Conservation (phyloP, 1,140 invertebrate genomes). For the Coenobita brevimanus region DNA sequence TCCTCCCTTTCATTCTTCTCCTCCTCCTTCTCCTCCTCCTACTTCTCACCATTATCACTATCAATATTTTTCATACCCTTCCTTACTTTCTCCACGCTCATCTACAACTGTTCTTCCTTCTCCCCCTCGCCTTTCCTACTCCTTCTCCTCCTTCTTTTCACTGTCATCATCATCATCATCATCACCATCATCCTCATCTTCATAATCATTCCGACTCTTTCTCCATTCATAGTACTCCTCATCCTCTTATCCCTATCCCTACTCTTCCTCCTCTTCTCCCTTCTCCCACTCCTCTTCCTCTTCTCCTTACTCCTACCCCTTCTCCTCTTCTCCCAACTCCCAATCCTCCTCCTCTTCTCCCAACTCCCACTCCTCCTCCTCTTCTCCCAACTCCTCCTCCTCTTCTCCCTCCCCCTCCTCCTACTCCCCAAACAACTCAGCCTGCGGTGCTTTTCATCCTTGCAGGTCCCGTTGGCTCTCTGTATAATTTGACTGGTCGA, state of each 20-base stretch:
- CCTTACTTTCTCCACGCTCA: too few species aligned
- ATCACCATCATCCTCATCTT: neutral
- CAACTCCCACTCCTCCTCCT: too few species aligned
- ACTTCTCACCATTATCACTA: too few species aligned
- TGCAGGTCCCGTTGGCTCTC: neutral
- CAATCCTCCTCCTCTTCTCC: neutral
- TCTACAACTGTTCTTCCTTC: too few species aligned
- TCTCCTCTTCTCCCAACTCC: neutral
- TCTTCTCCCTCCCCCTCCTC: neutral
- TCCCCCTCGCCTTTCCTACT: neutral
- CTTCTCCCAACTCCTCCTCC: neutral
- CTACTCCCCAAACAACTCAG: neutral
- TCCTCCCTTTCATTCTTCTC: neutral
- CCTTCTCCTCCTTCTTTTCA: neutral
- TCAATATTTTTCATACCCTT: too few species aligned
- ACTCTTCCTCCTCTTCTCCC: neutral
- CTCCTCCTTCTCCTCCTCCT: neutral
- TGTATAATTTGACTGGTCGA: conserved; percentile 50
- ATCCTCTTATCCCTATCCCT: neutral
- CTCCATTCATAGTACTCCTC: neutral
- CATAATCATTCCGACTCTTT: too few species aligned
- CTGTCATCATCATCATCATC: neutral
- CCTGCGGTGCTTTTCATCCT: conserved; percentile 22
- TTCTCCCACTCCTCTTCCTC: too few species aligned
- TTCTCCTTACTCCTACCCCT: neutral